Conservation (phyloP, 64 coral and sea anemone species). For the Pachyseris speciosa region DNA sequence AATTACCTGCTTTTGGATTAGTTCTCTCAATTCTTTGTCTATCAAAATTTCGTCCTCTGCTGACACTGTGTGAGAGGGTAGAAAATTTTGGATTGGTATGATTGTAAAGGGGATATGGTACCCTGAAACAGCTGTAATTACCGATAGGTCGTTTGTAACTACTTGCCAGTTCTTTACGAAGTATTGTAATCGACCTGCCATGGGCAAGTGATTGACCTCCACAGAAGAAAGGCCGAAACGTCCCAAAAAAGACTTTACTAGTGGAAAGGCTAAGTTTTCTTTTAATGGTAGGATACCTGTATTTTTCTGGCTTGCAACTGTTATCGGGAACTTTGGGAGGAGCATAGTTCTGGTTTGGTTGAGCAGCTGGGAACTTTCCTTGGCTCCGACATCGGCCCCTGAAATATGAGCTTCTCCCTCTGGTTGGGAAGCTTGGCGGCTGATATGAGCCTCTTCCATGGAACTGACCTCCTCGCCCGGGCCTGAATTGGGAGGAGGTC, state of each 20-base stretch:
- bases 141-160: conserved; percentile 45
- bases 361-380: conserved; percentile 12
- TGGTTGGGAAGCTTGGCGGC: not conserved
- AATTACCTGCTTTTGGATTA: too few species aligned
- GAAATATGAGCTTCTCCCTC: conserved; percentile 5
- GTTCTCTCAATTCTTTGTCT: too few species aligned
- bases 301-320: not conserved
- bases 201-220: not conserved
- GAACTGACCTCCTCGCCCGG: conserved; percentile 6
- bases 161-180: conserved; percentile 44
- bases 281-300: conserved; percentile 20
- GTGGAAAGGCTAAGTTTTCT: conserved; percentile 14
- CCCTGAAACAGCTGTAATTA: conserved; percentile 31
- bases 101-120: conserved; percentile 32
- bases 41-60: too few species aligned
- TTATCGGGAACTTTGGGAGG: conserved; percentile 15
- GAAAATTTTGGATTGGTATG: too few species aligned
- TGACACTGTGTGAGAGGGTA: too few species aligned
- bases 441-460: not conserved
- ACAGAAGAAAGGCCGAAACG: conserved; percentile 13
- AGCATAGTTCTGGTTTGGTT: conserved; percentile 16
- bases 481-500: conserved; percentile 39
- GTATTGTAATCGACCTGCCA: conserved; percentile 17
- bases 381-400: conserved; percentile 21
- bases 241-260: not conserved